phyloP scores from a whole-genome alignment of 1,140 invertebrate genomes.

The Caenorhabditis elegans region DNA sequence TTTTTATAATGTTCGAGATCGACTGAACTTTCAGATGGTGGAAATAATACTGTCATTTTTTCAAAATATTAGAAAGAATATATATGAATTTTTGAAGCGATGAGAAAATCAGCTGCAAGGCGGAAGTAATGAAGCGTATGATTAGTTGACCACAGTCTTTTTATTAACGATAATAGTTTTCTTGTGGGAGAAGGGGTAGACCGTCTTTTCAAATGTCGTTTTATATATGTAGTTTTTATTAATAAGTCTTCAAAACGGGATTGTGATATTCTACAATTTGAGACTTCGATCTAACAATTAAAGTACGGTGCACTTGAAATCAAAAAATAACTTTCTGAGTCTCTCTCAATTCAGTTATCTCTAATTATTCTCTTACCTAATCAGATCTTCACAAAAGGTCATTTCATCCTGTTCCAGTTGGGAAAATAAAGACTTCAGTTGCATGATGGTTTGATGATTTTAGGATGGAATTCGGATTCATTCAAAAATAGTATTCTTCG shows the following conservation, averaged over 20 bases:
- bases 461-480: background rate
- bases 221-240: too few relatives aligned
- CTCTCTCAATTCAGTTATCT: background rate
- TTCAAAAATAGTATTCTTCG: conserved; percentile 15
- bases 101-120: too few relatives aligned
- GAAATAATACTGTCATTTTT: background rate
- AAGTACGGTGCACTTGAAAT: too few relatives aligned
- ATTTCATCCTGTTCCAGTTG: conserved; percentile 18
- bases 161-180: background rate
- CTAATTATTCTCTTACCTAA: conserved; percentile 4
- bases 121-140: background rate
- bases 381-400: background rate
- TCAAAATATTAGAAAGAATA: background rate
- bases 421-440: conserved; percentile 8
- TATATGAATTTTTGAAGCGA: background rate
- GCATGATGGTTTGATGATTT: background rate
- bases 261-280: too few relatives aligned
- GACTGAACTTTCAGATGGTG: background rate
- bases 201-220: background rate
- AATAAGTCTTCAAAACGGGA: too few relatives aligned
- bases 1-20: conserved; percentile 14
- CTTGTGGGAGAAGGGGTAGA: background rate
- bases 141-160: conserved; percentile 5
- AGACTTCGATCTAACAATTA: too few relatives aligned
- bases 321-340: background rate